Base-by-base conservation (phyloP, 2,113 vertebrate genomes). In the Pluvialis apricaria region DNA sequence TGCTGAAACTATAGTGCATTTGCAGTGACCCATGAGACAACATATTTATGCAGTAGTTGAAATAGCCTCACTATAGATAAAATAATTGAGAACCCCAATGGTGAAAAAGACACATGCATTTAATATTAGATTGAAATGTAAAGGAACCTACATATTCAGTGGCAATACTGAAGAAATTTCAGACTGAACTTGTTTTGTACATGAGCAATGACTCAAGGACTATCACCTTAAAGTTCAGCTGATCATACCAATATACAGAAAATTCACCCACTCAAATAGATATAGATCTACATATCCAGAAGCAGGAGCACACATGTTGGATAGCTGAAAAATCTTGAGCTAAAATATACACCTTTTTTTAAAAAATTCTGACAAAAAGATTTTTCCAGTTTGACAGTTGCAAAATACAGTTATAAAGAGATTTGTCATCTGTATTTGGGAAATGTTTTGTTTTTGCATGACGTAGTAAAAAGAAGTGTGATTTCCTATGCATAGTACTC, bases 11-110 rank as follows among this genome's bases (percentile, higher is more conserved):
- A n/a, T 80, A 90, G 15, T 73, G 57, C 91, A 44, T 93, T 95
- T 96, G 22, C 24, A 88, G 26, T 79, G 57, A 92, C 70, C 62
- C 32, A 57, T 58, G 79, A 89, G 70, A 85, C 54, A 73, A 80
- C 55, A 90, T 47, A 72, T 77, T 90, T 95, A 68, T 80, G 84
- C 49, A 95, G 84, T 64, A 44, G n/a, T 85, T 97, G 96, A 97
- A 97, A 96, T 90, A 92, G 47, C 73, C n/a, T 96, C 11, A 21
- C 64, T 78, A 90, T 66, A 88, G 72, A 92, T 61, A 71, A 85
- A 94, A 76, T 91, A 90, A 77, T 36, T 95, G 62, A 77, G 69
- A 96, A 73, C 5, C 32, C 28, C 15, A 34, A 17, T 65, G 20
- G 13, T 77, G n/a, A 32, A 49, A 44, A 40, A 42, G 6, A 5